phyloP scores from a whole-genome alignment of 2,888 invertebrate genomes.

The Ophion slaviceki region DNA sequence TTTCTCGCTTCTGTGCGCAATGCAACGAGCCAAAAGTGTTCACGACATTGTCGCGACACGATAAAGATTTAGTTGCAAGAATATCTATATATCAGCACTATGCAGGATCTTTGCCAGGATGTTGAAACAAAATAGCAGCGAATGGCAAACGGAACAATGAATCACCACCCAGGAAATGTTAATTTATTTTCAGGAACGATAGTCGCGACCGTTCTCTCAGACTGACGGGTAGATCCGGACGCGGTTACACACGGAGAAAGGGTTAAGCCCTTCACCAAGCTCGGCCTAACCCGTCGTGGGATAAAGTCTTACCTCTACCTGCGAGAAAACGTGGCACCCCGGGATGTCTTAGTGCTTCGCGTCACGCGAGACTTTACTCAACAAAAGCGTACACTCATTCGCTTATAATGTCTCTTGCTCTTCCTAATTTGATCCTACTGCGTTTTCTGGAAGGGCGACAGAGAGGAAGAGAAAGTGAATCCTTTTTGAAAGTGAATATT shows the following conservation, averaged over 20 bases:
- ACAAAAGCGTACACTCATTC: constrained; percentile 30
- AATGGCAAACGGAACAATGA: constrained; percentile 65
- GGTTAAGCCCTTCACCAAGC: constrained; percentile 27
- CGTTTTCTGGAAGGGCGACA: background rate
- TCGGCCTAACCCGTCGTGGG: constrained; percentile 39
- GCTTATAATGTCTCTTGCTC: constrained; percentile 12
- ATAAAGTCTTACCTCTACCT: constrained; percentile 44
- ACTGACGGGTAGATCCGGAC: constrained; percentile 42
- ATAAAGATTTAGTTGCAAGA: background rate
- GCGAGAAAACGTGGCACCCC: constrained; percentile 33
- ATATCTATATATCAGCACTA: constrained; percentile 25
- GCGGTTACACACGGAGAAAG: constrained; percentile 34
- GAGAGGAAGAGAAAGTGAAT: background rate
- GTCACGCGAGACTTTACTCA: constrained; percentile 57
- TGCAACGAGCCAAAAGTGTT: constrained; percentile 3
- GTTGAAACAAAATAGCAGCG: constrained; percentile 62
- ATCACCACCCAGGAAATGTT: constrained; percentile 64
- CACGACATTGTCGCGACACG: constrained; percentile 3
- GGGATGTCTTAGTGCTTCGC: constrained; percentile 57
- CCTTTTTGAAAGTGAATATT: background rate
- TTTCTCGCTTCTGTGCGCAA: background rate
- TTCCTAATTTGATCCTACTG: constrained; percentile 21
- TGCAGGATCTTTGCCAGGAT: constrained; percentile 47
- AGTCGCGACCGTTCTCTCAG: constrained; percentile 46
- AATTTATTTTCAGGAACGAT: constrained; percentile 66